phyloP scores from a whole-genome alignment of 2,113 vertebrate species.

The Grantiella picta region DNA sequence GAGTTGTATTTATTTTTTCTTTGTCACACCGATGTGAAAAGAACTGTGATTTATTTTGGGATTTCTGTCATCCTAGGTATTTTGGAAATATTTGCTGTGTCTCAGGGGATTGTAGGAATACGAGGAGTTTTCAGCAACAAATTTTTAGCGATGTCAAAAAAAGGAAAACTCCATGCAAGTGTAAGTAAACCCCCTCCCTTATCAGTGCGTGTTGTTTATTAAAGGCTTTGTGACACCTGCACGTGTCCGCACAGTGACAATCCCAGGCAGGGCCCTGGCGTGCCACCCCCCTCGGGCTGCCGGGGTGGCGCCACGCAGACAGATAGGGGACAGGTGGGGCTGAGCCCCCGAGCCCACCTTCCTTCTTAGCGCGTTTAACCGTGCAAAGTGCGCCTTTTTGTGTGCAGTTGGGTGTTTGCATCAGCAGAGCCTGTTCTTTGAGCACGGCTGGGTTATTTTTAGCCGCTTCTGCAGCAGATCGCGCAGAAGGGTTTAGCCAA shows the following conservation, averaged over 20 bases:
- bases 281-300: fast-evolving
- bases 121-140: conserved; percentile 95
- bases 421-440: neutral
- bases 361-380: fast-evolving
- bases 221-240: neutral
- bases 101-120: conserved; percentile 97
- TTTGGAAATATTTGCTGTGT: conserved; percentile 97
- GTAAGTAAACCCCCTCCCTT: conserved; percentile 80
- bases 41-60: conserved; percentile 79
- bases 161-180: conserved; percentile 94
- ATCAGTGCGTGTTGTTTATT: neutral
- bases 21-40: conserved; percentile 50
- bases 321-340: neutral
- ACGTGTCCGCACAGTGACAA: neutral
- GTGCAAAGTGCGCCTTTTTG: neutral
- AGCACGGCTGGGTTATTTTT: conserved; percentile 22
- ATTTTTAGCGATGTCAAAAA: conserved; percentile 98
- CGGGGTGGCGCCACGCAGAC: fast-evolving
- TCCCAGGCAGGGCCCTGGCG: neutral
- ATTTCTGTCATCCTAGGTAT: conserved; percentile 91
- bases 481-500: neutral
- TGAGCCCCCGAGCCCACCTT: fast-evolving
- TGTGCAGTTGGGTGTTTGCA: neutral
- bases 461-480: conserved; percentile 12
- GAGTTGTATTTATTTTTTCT: neutral